Conservation (phyloP, 2,113 vertebrate genomes). For the Anseranas semipalmata region DNA sequence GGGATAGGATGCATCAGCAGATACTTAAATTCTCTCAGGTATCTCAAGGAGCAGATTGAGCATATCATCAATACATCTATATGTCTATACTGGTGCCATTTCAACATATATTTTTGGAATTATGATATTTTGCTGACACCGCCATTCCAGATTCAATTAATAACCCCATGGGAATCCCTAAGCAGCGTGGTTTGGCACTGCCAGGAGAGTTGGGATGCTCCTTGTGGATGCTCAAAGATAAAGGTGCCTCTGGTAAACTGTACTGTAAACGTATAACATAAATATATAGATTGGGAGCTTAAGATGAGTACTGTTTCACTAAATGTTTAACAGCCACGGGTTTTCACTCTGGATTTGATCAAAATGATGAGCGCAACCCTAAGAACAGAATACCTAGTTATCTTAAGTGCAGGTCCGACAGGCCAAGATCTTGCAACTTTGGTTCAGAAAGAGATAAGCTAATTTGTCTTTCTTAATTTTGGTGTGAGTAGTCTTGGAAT, state of each 20-base stretch:
- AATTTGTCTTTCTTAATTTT: slow-evolving; percentile 3
- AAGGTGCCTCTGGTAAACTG: not conserved
- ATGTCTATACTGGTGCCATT: not conserved
- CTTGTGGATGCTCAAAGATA: not conserved
- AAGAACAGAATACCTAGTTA: not conserved
- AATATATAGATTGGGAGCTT: not conserved
- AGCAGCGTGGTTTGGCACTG: not conserved
- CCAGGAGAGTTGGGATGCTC: not conserved
- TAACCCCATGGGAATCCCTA: not conserved
- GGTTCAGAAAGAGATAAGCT: not conserved
- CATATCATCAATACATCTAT: not conserved
- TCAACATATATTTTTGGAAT: not conserved
- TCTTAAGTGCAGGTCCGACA: not conserved
- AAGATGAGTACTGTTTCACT: not conserved
- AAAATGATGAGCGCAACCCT: not conserved
- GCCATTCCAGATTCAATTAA: not conserved
- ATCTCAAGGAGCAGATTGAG: not conserved
- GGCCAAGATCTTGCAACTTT: not conserved
- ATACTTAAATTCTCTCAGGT: not conserved
- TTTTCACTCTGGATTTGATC: not conserved
- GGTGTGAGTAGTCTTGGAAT: not conserved
- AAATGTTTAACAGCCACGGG: not conserved
- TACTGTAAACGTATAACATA: not conserved
- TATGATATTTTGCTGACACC: not conserved
- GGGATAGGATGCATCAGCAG: not conserved